These are phyloP conservation scores for Ibycter americanus DNA, from an alignment of 2,797 vertebrate genomes.

Conservation along the genomic window DNA sequence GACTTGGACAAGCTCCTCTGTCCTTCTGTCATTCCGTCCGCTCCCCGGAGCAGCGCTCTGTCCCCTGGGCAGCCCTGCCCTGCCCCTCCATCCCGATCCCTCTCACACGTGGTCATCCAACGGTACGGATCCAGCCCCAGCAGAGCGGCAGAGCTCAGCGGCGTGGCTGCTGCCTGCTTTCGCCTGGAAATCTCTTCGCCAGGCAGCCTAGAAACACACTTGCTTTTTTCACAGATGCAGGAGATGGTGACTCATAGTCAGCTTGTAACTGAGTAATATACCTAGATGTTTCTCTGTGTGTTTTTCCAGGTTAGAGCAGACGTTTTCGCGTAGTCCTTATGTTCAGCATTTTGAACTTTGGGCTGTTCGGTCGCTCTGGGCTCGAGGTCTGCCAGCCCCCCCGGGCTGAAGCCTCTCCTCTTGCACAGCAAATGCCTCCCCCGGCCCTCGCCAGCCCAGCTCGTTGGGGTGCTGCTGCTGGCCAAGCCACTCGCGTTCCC, in stretches of 20 bases:
- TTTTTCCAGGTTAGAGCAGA: slow-evolving; percentile 28
- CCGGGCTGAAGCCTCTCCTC: neutral
- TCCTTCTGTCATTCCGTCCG: neutral
- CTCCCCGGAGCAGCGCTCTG: neutral
- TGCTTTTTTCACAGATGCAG: neutral
- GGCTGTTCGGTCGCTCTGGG: neutral
- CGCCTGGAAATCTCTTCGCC: neutral
- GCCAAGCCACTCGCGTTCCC: rapidly evolving
- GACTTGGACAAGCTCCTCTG: neutral
- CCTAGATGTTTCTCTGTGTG: neutral
- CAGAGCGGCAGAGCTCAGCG: neutral
- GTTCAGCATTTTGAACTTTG: neutral
- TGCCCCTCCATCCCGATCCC: neutral
- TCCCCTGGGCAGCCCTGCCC: neutral
- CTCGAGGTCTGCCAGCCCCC: neutral
- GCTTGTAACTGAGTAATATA: slow-evolving; percentile 39
- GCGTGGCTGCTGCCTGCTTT: neutral
- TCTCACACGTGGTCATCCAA: rapidly evolving
- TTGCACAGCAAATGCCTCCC: neutral
- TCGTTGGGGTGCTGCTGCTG: neutral
- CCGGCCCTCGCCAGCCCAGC: neutral
- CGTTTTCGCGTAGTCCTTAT: neutral
- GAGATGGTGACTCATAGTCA: slow-evolving; percentile 59
- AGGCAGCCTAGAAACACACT: neutral
- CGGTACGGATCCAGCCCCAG: rapidly evolving